Percentiles rank a stretch among this genome's conserved stretches.
These are phyloP conservation scores for Apogon hyalosoma DNA, from an alignment of 2,797 vertebrate genomes.

Conservation along the genomic window DNA sequence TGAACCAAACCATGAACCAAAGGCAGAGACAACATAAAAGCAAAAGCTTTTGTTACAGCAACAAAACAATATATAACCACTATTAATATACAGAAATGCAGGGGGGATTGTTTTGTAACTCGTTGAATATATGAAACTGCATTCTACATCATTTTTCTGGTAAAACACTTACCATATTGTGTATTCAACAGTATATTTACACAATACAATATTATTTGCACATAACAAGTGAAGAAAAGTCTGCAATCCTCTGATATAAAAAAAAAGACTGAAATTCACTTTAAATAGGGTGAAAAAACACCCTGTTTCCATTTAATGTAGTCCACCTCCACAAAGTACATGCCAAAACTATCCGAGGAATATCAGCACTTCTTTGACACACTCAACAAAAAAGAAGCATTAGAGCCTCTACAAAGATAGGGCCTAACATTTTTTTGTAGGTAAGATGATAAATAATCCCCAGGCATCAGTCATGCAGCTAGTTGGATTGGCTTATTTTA, in stretches of 20 bases:
- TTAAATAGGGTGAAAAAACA: not conserved
- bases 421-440: conserved; percentile 13
- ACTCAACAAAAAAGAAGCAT: not conserved
- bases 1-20: conserved; percentile 43
- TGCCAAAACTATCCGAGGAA: not conserved
- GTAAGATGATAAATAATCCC: conserved; percentile 15
- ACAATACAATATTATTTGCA: not conserved
- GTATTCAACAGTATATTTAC: too few species aligned
- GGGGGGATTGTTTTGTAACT: not conserved
- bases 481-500: conserved; percentile 3
- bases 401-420: not conserved
- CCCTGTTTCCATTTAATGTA: not conserved
- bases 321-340: not conserved
- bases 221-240: not conserved
- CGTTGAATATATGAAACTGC: too few species aligned
- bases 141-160: too few species aligned
- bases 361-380: not conserved
- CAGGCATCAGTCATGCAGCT: not conserved
- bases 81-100: conserved; percentile 1
- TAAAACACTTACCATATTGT: too few species aligned
- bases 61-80: conserved; percentile 3
- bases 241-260: not conserved
- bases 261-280: not conserved
- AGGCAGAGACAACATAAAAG: conserved; percentile 46
- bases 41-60: conserved; percentile 37